Conservation (phyloP, 2,113 vertebrate genomes). For the Odocoileus hemionus region DNA sequence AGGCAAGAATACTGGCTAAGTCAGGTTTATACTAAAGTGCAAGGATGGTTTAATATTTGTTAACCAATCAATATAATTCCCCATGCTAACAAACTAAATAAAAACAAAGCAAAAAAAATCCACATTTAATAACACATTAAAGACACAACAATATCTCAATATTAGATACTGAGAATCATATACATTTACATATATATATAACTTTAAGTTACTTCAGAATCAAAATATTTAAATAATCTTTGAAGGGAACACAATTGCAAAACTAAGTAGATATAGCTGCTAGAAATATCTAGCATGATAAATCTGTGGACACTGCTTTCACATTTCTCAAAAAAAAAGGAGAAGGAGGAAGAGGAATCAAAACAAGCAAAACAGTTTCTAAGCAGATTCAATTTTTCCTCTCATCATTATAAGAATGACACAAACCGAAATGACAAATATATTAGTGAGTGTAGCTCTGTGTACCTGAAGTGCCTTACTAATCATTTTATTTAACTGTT, state of each 20-base stretch:
- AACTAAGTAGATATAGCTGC: neutral
- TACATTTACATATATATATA: neutral
- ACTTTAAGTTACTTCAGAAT: neutral
- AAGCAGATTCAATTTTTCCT: neutral
- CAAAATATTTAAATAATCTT: neutral
- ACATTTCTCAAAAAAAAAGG: neutral
- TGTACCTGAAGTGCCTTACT: neutral
- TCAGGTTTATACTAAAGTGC: neutral
- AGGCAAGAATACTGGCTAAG: neutral
- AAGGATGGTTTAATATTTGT: neutral
- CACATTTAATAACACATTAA: neutral
- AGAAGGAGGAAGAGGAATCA: neutral
- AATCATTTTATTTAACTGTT: neutral
- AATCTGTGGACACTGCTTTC: neutral
- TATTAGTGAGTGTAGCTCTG: neutral
- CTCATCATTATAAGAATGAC: neutral
- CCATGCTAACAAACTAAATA: neutral
- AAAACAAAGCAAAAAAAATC: neutral
- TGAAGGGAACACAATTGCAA: neutral
- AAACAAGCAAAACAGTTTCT: neutral
- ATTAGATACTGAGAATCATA: neutral
- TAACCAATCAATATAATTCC: neutral
- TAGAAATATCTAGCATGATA: neutral
- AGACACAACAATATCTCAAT: neutral
- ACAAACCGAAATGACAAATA: neutral